phyloP scores from a whole-genome alignment of 2,113 vertebrate species.

The Centropus bengalensis region DNA sequence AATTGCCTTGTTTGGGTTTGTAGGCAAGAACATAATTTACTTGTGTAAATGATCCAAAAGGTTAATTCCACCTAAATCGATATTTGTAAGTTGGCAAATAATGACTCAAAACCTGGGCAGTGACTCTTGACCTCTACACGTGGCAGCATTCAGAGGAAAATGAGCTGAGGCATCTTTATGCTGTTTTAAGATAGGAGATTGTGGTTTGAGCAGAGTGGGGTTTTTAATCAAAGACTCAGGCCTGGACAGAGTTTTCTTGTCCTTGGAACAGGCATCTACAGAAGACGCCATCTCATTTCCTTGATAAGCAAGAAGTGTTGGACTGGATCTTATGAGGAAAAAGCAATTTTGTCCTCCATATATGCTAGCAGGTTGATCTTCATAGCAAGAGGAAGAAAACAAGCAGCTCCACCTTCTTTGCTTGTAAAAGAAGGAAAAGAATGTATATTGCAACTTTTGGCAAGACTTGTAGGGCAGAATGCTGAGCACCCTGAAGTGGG shows the following conservation, averaged over 20 bases:
- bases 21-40: neutral
- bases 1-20: neutral
- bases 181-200: neutral
- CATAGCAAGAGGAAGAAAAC: neutral
- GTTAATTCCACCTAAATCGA: neutral
- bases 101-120: accelerated
- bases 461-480: neutral
- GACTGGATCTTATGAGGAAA: neutral
- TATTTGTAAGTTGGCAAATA: neutral
- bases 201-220: neutral
- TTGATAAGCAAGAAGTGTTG: neutral
- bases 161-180: neutral
- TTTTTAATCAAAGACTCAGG: neutral
- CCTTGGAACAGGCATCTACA: neutral
- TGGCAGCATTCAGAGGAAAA: neutral
- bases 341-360: neutral
- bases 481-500: neutral
- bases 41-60: neutral
- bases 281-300: neutral
- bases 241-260: neutral
- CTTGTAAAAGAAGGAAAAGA: neutral
- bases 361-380: neutral
- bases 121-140: neutral
- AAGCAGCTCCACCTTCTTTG: neutral
- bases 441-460: neutral